Base-by-base conservation (phyloP, 1,140 invertebrate genomes). In the Hydropsyche tenuis region DNA sequence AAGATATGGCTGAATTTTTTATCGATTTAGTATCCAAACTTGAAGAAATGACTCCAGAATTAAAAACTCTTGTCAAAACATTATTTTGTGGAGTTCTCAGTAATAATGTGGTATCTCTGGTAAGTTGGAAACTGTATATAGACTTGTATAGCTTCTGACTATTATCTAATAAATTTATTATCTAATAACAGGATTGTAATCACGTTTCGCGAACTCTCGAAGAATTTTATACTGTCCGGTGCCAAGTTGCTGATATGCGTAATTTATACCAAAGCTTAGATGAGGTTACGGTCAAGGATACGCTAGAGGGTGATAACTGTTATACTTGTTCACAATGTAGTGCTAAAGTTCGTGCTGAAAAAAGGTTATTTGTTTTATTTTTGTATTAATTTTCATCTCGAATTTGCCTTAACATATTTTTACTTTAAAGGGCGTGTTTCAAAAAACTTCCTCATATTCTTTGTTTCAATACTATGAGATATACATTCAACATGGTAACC, bases 1-100 rank as follows among this genome's bases (percentile, higher is more conserved):
- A 98, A 81, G 96, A 98, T 80, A 98, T 98, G 96, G 96, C 96
- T 0, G 96, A 98, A 83, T 98, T 98, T 84, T 98, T 98, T 79
- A 98, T 96, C 48, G 96, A 98, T 85, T 88, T 98, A 0, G 96
- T 98, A 7, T 96, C 94, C 5, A 98, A 98, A 81, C 81, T 98
- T 0, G 96, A 98, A 83, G 96, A 98, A 83, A 98, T 97, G 94
- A 95, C 94, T 0, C 92, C 93, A 0, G 92, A 96, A 73, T 81
- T 98, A 53, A 97, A 97, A 84, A 91, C 91, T 69, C 85, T 97
- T 46, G 94, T 98, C 0, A 98, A 98, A 81, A 93, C 90, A 22
- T 82, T 97, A 11, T 98, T 98, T 83, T 96, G 95, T 77, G 96
- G 96, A 42, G 93, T 95, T 0, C 88, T 96, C 14, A 96, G 94